Base-by-base conservation (phyloP, 2,888 invertebrate genomes). In the Notodonta dromedarius region DNA sequence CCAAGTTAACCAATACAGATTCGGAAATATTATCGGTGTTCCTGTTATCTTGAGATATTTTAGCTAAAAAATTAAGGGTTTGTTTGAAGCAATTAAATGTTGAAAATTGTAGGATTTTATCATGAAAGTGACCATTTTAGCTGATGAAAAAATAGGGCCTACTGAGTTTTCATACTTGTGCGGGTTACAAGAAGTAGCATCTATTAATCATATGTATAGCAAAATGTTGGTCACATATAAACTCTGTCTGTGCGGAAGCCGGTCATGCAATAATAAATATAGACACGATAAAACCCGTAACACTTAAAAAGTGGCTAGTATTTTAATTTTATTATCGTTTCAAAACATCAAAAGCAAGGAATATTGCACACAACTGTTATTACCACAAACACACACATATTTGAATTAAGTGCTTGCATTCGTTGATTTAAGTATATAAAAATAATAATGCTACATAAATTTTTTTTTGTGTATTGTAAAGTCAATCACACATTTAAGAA, bases 21-120 rank as follows among this genome's bases (percentile, higher is more conserved):
- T 95, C 0, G 95, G 95, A 76, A 96, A 96, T 4, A 95, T 93
- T 46, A 96, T 95, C 0, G 95, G 94, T 0, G 94, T 94, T 0
- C 96, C 95, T 0, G 95, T 95, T 13, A 95, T 94, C 78, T 93
- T 94, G 44, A 94, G 89, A 71, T 95, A 95, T 80, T 95, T 95
- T 7, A 95, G 80, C 95, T 95, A 86, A 57, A 93, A 94, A 59
- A 57, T 13, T 16, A 14, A 44, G 24, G 35, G 13, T 3, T 44
- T 24, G 2, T 44, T 51, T 3, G 4, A 7, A 42, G 16, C 0
- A 53, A 2, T 12, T 13, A 0, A 7, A 24, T 51, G 51, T 11
- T 11, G 12, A 42, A 11, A 11, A 2, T 4, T 11, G 4, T 4
- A 42, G 7, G 35, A 7, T 35, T 35, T 35, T 6, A 35, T 6